A percentile compares a stretch with the other conserved stretches of the same genome.
phyloP scores from a whole-genome alignment of 1,140 invertebrate species.

The Cyclargus thomasi region DNA sequence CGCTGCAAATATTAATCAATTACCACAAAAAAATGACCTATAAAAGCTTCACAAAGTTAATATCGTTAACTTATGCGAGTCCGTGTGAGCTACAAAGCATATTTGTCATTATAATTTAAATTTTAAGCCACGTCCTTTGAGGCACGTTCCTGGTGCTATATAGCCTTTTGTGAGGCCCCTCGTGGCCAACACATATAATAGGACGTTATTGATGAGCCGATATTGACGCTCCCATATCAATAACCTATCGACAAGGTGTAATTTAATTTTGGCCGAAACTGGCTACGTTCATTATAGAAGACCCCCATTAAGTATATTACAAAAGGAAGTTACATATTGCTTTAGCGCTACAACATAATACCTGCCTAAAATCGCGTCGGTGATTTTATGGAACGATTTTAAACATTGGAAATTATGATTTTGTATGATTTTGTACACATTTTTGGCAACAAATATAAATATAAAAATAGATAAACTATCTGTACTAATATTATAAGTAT shows the following conservation, averaged over 20 bases:
- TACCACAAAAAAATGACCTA: neutral
- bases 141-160: constrained; percentile 33
- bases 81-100: neutral
- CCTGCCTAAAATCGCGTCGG: neutral
- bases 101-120: constrained; percentile 29
- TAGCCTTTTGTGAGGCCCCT: constrained; percentile 35
- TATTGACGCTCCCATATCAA: constrained; percentile 59
- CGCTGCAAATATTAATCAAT: too few species aligned
- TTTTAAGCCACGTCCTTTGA: constrained; percentile 30
- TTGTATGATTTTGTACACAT: too few species aligned
- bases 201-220: constrained; percentile 53
- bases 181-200: constrained; percentile 33
- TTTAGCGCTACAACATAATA: neutral
- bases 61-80: neutral
- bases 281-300: constrained; percentile 55
- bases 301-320: constrained; percentile 33
- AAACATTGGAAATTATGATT: too few species aligned
- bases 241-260: constrained; percentile 64
- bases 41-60: constrained; percentile 1
- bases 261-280: constrained; percentile 66
- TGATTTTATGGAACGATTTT: neutral
- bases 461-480: too few species aligned
- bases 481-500: too few species aligned
- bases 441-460: too few species aligned
- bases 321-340: neutral